Conservation (phyloP, 2,797 vertebrate species). For the Adrianichthys oophorus region DNA sequence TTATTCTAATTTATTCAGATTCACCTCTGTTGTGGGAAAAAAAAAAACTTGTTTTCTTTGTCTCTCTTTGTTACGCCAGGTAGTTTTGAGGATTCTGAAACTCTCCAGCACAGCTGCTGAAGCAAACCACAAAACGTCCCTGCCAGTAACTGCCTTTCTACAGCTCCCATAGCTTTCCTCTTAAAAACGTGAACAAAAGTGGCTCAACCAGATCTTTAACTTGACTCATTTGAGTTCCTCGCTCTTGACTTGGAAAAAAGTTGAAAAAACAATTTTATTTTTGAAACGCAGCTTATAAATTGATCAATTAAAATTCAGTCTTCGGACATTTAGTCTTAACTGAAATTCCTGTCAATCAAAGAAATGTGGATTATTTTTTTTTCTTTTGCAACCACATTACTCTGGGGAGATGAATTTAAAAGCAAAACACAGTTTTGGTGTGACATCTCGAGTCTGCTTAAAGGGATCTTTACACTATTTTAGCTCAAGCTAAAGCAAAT, state of each 20-base stretch:
- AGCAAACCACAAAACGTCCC: conserved; percentile 12
- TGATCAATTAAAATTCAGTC: too few relatives aligned
- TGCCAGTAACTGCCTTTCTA: conserved; percentile 12
- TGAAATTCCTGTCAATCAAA: too few relatives aligned
- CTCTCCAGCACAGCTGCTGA: background rate
- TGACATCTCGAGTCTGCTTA: too few relatives aligned
- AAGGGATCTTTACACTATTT: too few relatives aligned
- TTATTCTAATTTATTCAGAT: background rate
- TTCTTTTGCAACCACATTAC: too few relatives aligned
- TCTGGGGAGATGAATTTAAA: too few relatives aligned
- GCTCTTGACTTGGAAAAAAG: conserved; percentile 9
- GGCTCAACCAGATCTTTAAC: conserved; percentile 55
- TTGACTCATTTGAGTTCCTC: conserved; percentile 29
- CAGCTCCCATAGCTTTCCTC: conserved; percentile 13
- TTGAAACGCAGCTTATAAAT: too few relatives aligned
- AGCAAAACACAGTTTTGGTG: too few relatives aligned
- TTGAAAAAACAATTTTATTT: too few relatives aligned
- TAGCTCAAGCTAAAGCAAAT: too few relatives aligned
- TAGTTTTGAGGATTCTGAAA: background rate
- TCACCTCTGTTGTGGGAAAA: background rate
- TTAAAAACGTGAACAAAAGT: conserved; percentile 28
- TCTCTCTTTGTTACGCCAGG: background rate
- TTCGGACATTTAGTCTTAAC: too few relatives aligned
- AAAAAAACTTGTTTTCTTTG: background rate
- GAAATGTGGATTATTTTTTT: too few relatives aligned